Evolutionary conservation across 2,113 vertebrate species (phyloP).

Genomic region (Galeopterus variegatus): DNA sequence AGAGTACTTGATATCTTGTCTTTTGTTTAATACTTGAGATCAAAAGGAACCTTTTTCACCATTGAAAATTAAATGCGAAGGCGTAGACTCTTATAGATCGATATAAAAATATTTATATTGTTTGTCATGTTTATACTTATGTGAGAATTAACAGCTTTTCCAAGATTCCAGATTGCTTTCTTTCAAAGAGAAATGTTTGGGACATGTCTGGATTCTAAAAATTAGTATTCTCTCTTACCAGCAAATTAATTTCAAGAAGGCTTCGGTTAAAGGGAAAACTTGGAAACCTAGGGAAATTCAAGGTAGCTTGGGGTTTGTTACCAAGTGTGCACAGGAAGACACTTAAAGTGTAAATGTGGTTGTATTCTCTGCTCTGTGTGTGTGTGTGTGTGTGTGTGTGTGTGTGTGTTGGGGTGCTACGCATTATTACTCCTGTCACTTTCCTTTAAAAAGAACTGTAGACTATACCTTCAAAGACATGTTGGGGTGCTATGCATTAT

Average conservation of each 20-base stretch:
- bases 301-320: constrained; percentile 29
- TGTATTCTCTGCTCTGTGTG: neutral
- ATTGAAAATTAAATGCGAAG: constrained; percentile 11
- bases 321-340: neutral
- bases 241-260: constrained; percentile 14
- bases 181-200: constrained; percentile 40
- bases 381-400: neutral
- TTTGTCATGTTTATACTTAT: neutral
- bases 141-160: constrained; percentile 8
- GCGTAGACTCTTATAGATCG: neutral
- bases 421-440: neutral
- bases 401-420: neutral
- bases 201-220: constrained; percentile 34
- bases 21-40: constrained; percentile 10
- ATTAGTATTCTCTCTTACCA: neutral
- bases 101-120: constrained; percentile 8
- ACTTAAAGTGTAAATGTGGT: neutral
- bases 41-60: constrained; percentile 7
- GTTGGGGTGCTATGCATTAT: neutral
- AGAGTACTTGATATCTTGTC: neutral
- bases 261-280: constrained; percentile 25
- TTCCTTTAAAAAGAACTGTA: constrained; percentile 37
- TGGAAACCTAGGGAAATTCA: constrained; percentile 44
- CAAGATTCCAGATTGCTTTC: constrained; percentile 11
- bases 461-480: neutral